These are phyloP conservation scores for Plagodis pulveraria DNA, from an alignment of 2,888 invertebrate species.

Conservation along the genomic window DNA sequence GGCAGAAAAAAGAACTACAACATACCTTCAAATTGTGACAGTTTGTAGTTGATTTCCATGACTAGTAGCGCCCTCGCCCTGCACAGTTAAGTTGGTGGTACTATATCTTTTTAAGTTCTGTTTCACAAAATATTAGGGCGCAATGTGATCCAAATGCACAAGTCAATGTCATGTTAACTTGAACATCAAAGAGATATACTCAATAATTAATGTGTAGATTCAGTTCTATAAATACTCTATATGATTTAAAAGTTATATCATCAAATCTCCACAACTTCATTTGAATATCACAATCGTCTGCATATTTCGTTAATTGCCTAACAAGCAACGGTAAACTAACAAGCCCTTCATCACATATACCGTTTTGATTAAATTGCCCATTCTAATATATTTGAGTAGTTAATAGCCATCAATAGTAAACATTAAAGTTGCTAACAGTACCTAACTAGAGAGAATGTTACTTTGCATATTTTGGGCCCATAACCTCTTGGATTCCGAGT, in stretches of 20 bases:
- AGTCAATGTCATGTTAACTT: too few species aligned
- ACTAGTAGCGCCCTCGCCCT: too few species aligned
- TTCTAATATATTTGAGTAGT: conserved; percentile 16
- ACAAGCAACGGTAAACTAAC: conserved; percentile 20
- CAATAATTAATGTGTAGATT: too few species aligned
- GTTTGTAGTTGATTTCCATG: too few species aligned
- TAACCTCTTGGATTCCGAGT: conserved; percentile 25
- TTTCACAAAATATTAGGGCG: too few species aligned
- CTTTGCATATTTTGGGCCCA: conserved; percentile 3
- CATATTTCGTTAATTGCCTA: conserved; percentile 20
- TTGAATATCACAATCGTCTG: neutral
- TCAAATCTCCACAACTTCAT: neutral
- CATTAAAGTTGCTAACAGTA: conserved; percentile 24
- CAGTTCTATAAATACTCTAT: too few species aligned
- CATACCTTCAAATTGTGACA: too few species aligned
- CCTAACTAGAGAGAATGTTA: conserved; percentile 6
- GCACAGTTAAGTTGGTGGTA: too few species aligned
- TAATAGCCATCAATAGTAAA: conserved; percentile 25
- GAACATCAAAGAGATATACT: too few species aligned
- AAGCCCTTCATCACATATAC: conserved; percentile 23
- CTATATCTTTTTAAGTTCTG: too few species aligned
- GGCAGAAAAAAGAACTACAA: too few species aligned
- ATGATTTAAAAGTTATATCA: neutral
- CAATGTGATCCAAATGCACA: too few species aligned
- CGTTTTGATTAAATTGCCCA: conserved; percentile 31